These are phyloP conservation scores for Noctuana brunneofusca DNA, from an alignment of 2,888 invertebrate species.

Conservation along the genomic window DNA sequence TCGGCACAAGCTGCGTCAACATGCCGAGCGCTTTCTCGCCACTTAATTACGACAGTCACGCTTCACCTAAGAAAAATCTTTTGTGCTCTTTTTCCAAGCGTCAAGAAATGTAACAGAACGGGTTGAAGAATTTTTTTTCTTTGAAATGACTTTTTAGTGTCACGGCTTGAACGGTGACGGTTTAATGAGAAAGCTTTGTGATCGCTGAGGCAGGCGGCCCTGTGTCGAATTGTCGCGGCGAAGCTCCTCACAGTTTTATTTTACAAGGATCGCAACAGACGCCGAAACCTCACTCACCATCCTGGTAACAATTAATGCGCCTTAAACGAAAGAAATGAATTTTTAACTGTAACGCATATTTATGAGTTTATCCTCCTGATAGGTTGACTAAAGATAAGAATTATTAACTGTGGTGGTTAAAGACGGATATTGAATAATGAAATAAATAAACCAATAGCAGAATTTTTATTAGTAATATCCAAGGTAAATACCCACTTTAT, in stretches of 20 bases:
- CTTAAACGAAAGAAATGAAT: constrained; percentile 22
- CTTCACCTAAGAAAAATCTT: constrained; percentile 78
- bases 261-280: constrained; percentile 57
- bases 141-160: constrained; percentile 76
- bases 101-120: constrained; percentile 77
- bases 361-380: constrained; percentile 14
- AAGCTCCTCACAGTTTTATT: constrained; percentile 64
- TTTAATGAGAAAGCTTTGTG: constrained; percentile 82
- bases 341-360: constrained; percentile 22
- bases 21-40: constrained; percentile 58
- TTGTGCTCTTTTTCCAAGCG: constrained; percentile 77
- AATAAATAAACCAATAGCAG: no score
- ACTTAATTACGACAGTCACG: constrained; percentile 81
- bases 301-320: constrained; percentile 36
- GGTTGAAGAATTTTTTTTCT: constrained; percentile 64
- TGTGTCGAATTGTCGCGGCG: constrained; percentile 76
- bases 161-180: constrained; percentile 75
- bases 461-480: no score
- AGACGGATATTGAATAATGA: no score
- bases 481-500: no score
- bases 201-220: constrained; percentile 67
- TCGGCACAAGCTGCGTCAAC: constrained; percentile 41
- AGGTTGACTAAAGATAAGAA: background rate
- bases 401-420: no score
- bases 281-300: constrained; percentile 30